Base-by-base conservation (phyloP, 2,797 vertebrate species). In the Platalea minor region DNA sequence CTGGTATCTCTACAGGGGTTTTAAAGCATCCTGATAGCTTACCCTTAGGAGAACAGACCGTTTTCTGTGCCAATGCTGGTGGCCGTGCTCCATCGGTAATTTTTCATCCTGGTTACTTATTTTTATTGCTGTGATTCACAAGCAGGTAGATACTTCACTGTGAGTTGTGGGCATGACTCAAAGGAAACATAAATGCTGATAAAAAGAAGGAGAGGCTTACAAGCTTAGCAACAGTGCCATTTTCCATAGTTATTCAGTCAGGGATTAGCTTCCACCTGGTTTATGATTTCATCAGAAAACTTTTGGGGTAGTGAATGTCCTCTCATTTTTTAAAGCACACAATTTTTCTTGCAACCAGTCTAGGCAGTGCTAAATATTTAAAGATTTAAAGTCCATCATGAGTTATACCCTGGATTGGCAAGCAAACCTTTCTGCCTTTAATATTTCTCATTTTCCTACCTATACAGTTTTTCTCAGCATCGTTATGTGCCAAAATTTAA, bases 11-110 rank as follows among this genome's bases (percentile, higher is more conserved):
- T n/a, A 29, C 9, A 26, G 17, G 18, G 29, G 18, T 76, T 88
- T 73, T 50, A 41, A 50, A 91, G 15, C 5, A 57, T 18, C 23
- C 26, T 70, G 46, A 46, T 59, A 70, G 28, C 12, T 13, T 64
- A 28, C 7, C 7, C 6, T 13, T 69, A 25, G 60, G 53, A 48
- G 20, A 57, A 23, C 20, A 75, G 13, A 26, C 8, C 31, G 7
- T 67, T 80, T 73, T n/a, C 60, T 1, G 0, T 9, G 6, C 7
- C 7, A 2, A 5, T 24, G 13, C 15, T 29, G 16, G 28, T 23
- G 8, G 48, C 48, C 0, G 0, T 21, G 23, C 39, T 56, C 9
- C 60, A n/a, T 17, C 0, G 0, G 25, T 63, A 59, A 23, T 54
- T 68, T 4, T 51, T 90, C 26, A 59, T 73, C 69, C 12, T 37